Base-by-base conservation (phyloP, 37 sponge, comb jelly and placozoan genomes). In the Oopsacas minuta region DNA sequence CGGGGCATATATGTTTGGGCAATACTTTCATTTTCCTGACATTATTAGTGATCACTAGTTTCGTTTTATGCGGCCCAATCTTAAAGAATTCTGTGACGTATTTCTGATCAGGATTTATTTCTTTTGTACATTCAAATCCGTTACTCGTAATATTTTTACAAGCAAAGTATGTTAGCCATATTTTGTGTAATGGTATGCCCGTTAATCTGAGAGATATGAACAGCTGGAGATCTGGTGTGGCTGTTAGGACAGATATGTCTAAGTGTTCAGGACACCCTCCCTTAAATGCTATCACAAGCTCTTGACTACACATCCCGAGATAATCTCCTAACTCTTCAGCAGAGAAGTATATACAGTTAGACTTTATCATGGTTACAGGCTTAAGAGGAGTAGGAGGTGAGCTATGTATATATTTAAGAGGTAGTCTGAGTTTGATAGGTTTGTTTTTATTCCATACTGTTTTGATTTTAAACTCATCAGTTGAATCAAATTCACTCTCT, bases 151-250 rank as follows among this genome's bases (percentile, higher is more conserved):
- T 61, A 25, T 61, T 61, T 61, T 61, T 61, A 12, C 75, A 61
- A 32, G 75, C 75, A n/a, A 61, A 61, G 30, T 61, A 61, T 3
- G 28, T 12, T 3, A 61, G 22, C 75, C 75, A 61, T 25, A 61
- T n/a, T 61, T 61, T 12, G 22, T 61, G 75, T n/a, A 32, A 32
- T n/a, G 75, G 22, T 25, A 61, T n/a, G 5, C 75, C 75, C 7
- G 28, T 61, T 61, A 25, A 32, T 61, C 75, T 61, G 75, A 61
- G 75, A 61, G 75, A 10, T 10, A 61, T 61, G 75, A 61, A 61
- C 30, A 61, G 30, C 30, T 61, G 28, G 7, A 61, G 30, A 61
- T 61, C 75, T n/a, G 22, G 3, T 10, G 75, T 61, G 5, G 75
- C 75, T 61, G 17, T 10, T 61, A 61, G 17, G 32, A 61, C 20